Base-by-base conservation (phyloP, 2,797 vertebrate genomes). In the Takifugu ocellatus region DNA sequence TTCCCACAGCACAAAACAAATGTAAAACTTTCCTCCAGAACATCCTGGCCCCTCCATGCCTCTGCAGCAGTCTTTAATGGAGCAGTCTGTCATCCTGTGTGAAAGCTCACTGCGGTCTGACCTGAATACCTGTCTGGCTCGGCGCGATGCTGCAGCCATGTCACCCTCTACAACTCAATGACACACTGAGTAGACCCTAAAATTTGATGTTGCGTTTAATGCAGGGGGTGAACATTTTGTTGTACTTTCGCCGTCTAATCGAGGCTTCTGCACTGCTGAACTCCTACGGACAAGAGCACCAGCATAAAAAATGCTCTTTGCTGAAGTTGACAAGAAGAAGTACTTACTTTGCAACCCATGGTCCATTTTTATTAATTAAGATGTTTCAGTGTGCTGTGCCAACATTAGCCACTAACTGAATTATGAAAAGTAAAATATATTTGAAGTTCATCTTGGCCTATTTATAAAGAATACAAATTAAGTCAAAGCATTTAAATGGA, bases 121-220 rank as follows among this genome's bases (percentile, higher is more conserved):
- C 76, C 81, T 77, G 72, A 82, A 84, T 74, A 78, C 59, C 70
- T 58, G 78, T 73, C 72, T 78, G 65, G 66, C 70, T 74, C 52
- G 56, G 67, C 74, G 81, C 54, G 63, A 63, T 81, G 76, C 63
- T 49, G 51, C 67, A 68, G 71, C 63, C 17, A 42, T 72, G 61
- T 77, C 76, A 81, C 66, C 70, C 81, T 70, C 68, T 68, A 81
- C 52, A 55, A 61, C 56, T 56, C 56, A 83, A 66, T 66, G 62
- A 80, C 52, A 81, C 56, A 54, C 9, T 57, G 81, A 78, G 46
- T 25, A 68, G 66, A 31, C 53, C 44, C 56, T 56, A 14, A 59
- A 47, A 64, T 67, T 57, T 58, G 47, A 11, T 67, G 63, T 59
- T 63, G 53, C 76, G 56, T 68, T 44, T 51, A 61, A 51, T 49